These are phyloP conservation scores for Amphipoea oculea DNA, from an alignment of 2,888 invertebrate species.

Conservation along the genomic window DNA sequence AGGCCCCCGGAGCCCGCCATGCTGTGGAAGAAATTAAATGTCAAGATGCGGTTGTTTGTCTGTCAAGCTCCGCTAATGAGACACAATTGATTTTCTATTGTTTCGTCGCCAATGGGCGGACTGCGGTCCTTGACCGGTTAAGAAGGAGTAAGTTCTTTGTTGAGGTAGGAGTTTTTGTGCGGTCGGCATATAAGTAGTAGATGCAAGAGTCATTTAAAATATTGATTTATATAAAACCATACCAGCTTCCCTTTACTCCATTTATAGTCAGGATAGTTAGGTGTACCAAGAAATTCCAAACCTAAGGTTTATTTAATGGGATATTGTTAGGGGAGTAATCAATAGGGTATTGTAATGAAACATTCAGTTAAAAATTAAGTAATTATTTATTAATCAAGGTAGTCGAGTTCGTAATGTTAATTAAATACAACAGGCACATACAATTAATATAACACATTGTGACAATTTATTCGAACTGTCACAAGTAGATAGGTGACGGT, in stretches of 20 bases:
- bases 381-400: conserved; percentile 41
- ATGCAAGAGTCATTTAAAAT: not conserved
- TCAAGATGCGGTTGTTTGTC: conserved; percentile 8
- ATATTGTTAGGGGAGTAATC: not conserved
- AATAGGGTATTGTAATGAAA: conserved; percentile 28
- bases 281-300: not conserved
- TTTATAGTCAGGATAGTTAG: not conserved
- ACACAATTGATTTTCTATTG: too few relatives aligned
- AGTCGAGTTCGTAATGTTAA: conserved; percentile 21
- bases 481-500: conserved; percentile 71
- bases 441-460: conserved; percentile 45
- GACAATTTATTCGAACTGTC: conserved; percentile 58
- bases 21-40: conserved; percentile 69
- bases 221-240: not conserved
- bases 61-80: too few relatives aligned
- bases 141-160: not conserved
- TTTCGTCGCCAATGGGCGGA: too few relatives aligned
- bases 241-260: not conserved
- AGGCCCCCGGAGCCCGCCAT: conserved; percentile 88
- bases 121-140: too few relatives aligned
- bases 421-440: conserved; percentile 39
- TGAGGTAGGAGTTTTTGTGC: not conserved
- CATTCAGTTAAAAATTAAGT: conserved; percentile 2
- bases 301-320: not conserved
- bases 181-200: not conserved